A percentile compares a stretch with the other conserved stretches of the same genome.
Conservation (phyloP, 2,888 invertebrate species). For the Myopa testacea region DNA sequence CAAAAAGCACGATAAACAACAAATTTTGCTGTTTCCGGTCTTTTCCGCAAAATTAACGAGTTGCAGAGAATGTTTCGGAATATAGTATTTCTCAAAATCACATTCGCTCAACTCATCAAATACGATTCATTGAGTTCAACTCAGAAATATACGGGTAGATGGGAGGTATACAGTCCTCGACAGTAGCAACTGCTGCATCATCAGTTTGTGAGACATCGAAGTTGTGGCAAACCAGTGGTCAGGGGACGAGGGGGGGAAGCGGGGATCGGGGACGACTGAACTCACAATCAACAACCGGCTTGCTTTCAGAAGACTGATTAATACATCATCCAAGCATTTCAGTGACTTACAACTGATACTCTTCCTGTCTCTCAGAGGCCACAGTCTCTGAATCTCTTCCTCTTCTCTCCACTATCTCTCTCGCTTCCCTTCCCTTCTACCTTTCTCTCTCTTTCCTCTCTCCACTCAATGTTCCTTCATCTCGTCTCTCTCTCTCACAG, state of each 20-base stretch:
- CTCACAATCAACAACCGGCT: background rate
- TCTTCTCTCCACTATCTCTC: background rate
- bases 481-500: background rate
- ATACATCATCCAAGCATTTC: background rate
- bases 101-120: conserved; percentile 25
- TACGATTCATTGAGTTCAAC: conserved; percentile 28
- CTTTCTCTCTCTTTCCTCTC: background rate
- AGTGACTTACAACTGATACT: too few relatives aligned
- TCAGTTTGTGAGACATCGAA: too few relatives aligned
- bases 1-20: too few relatives aligned
- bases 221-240: too few relatives aligned
- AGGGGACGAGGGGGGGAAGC: too few relatives aligned
- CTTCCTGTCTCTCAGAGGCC: too few relatives aligned
- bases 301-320: background rate
- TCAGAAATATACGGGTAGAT: background rate
- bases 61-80: background rate
- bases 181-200: too few relatives aligned
- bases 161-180: background rate
- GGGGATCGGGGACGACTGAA: too few relatives aligned
- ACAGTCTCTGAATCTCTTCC: background rate
- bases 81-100: background rate
- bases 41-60: background rate
- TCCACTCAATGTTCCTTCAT: background rate
- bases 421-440: background rate
- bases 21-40: too few relatives aligned